Evolutionary conservation across 2,797 vertebrate species (phyloP).

Genomic region (Bothrops alternatus): DNA sequence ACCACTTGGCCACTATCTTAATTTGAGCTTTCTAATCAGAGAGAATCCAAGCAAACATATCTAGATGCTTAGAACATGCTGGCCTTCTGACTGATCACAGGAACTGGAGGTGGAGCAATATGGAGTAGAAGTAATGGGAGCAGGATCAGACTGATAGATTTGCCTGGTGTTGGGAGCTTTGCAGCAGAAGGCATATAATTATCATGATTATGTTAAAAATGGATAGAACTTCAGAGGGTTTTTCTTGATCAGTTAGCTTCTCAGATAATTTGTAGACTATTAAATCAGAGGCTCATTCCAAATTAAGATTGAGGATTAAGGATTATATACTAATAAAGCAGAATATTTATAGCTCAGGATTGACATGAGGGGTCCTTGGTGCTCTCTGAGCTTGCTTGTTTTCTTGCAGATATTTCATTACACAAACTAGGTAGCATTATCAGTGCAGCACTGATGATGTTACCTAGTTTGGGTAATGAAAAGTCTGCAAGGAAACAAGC

Average conservation of each 20-base stretch:
- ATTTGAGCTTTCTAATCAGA: background rate
- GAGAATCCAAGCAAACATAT: background rate
- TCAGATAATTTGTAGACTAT: background rate
- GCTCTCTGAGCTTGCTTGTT: too few species aligned
- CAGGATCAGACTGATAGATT: background rate
- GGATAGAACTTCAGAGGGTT: background rate
- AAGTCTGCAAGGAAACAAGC: too few species aligned
- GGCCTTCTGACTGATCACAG: background rate
- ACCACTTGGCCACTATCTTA: background rate
- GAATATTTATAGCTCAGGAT: too few species aligned
- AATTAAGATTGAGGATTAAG: background rate
- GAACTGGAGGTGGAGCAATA: background rate
- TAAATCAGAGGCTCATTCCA: background rate
- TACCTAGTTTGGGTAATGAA: too few species aligned
- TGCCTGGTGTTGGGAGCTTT: background rate
- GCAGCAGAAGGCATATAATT: background rate
- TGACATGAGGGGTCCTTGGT: too few species aligned
- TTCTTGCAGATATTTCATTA: too few species aligned
- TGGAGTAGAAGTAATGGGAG: background rate
- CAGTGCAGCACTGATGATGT: too few species aligned
- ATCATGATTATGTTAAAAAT: background rate
- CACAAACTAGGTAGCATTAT: too few species aligned
- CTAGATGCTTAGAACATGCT: background rate
- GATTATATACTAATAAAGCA: background rate
- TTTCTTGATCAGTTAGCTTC: background rate